phyloP scores from a whole-genome alignment of 2,888 invertebrate species.

The Mellilla xanthometata region DNA sequence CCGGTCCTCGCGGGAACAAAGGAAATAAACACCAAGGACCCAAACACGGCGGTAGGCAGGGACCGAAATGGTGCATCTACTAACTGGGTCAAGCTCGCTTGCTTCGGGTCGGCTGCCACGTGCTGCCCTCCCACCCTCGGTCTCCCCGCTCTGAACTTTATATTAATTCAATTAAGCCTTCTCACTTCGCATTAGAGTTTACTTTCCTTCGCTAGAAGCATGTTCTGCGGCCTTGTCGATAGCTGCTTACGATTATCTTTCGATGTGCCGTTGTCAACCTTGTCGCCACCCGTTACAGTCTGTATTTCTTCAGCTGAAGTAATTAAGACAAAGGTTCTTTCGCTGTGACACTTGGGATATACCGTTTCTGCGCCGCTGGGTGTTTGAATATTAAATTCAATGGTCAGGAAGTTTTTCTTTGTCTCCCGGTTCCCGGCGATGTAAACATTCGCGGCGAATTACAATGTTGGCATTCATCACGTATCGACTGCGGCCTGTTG shows the following conservation, averaged over 20 bases:
- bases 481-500: constrained; percentile 5
- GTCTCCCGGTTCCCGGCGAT: constrained; percentile 17
- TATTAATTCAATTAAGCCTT: constrained; percentile 40
- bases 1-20: constrained; percentile 35
- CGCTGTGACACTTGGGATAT: constrained; percentile 35
- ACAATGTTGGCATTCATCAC: constrained; percentile 24
- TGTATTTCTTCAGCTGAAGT: constrained; percentile 36
- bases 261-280: constrained; percentile 42
- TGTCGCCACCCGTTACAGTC: constrained; percentile 42
- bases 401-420: constrained; percentile 36
- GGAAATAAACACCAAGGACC: constrained; percentile 37
- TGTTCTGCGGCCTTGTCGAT: constrained; percentile 53
- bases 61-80: constrained; percentile 76
- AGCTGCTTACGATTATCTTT: constrained; percentile 42
- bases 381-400: constrained; percentile 46
- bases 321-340: constrained; percentile 45
- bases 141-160: constrained; percentile 24
- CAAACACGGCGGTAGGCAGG: constrained; percentile 47
- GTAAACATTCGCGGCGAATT: constrained; percentile 24
- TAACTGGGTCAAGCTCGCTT: constrained; percentile 78
- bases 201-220: constrained; percentile 39
- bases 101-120: constrained; percentile 69
- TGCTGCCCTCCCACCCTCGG: constrained; percentile 52
- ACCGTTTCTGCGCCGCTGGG: constrained; percentile 37
- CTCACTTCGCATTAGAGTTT: constrained; percentile 37